Evolutionary conservation across 2,888 invertebrate species (phyloP), one percentile per base, ranked within the genome.

Genomic region (Trisateles emortualis): DNA sequence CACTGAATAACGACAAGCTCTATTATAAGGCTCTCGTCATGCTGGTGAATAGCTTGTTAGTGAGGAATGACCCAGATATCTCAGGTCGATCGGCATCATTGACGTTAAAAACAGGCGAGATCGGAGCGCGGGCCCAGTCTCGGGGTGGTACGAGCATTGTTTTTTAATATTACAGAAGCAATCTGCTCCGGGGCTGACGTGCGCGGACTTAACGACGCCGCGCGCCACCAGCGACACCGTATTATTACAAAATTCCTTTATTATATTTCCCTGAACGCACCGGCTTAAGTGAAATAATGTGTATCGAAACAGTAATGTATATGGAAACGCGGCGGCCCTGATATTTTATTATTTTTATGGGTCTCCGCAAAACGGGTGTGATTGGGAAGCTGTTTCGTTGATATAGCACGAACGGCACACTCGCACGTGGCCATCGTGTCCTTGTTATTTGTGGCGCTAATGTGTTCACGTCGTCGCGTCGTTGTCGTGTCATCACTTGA

Each of bases 151-250:
- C 14, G 40, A 58, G 62, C 64, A 65, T 72, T 73, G 68, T 74
- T 78, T 79, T n/a, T 73, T 75, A 78, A 79, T 78, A 76, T 73
- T 64, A 71, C 63, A 70, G 59, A 65, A 64, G 61, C 76, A 72
- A 76, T 71, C 68, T 70, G 73, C 52, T 22, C 58, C 50, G 58
- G 61, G 33, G 58, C 30, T 64, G 74, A 72, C 74, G 71, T 68
- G 75, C 70, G 67, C 57, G 46, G 70, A 72, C 72, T 72, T 63
- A 66, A 72, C 68, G 68, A 62, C 52, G 39, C 51, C 29, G 44
- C 47, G 47, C 48, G 39, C 40, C 48, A 52, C 57, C 48, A 17
- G 46, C 38, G 52, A 64, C 69, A 67, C 55, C 49, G 52, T 59
- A 63, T 68, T 72, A 64, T 72, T 69, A 66, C 60, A 56, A 74